Base-by-base conservation (phyloP, 2,113 vertebrate genomes). In the Donacobius atricapilla region DNA sequence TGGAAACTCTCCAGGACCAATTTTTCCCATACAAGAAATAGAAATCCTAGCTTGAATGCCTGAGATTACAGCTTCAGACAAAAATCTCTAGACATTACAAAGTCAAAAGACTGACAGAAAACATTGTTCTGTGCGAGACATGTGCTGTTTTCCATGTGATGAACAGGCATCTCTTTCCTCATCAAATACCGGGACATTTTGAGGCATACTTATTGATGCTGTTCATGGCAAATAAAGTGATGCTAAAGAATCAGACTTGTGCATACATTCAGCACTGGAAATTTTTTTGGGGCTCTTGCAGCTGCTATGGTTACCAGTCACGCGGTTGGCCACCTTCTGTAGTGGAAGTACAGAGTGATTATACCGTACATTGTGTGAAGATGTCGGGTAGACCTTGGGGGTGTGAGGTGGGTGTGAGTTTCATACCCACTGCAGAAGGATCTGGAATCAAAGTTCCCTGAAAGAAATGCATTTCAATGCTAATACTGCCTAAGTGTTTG, bases 301-400 rank as follows among this genome's bases (percentile, higher is more conserved):
- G 96, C 96, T 97, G 96, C 97, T 97, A 97, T 97, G 97, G 97
- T 97, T 97, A 97, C 97, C 96, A 96, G 90, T 92, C 94, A 92
- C 48, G 30, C 9, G 19, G 91, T n/a, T 97, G 94, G 94, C 87
- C 93, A 95, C 92, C 90, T 93, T 96, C 94, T 92, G 80, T 83
- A 85, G 86, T 91, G 68, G 93, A 94, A 94, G 73, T 89, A 75
- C 66, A 83, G 82, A 87, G 83, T 57, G 83, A 94, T 96, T 93
- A 84, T 73, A 40, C 64, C 10, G 77, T 80, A 77, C 73, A 83
- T 94, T 96, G 89, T 96, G 83, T 87, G 87, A 93, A 94, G 89
- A 91, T 24, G 53, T 83, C 4, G 39, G 87, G 84, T 81, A 97
- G 91, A 96, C 83, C 76, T 81, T 88, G 89, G 80, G 90, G 87